These are phyloP conservation scores for Rhynchonycteris naso DNA, from an alignment of 2,797 vertebrate species.

Conservation along the genomic window DNA sequence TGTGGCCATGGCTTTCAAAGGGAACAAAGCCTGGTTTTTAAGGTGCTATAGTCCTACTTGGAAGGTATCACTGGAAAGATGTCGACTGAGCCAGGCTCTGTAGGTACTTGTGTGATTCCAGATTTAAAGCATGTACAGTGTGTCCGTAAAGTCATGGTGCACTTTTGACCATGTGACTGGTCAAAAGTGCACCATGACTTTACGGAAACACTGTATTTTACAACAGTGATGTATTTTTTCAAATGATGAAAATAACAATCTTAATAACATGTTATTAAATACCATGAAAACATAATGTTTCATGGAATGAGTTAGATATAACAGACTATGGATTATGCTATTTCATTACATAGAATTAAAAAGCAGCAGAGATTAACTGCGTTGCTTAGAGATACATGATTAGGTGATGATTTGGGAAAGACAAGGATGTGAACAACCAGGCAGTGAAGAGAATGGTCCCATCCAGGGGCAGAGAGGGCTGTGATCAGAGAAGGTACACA, in stretches of 20 bases:
- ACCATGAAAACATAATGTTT: background rate
- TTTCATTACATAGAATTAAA: background rate
- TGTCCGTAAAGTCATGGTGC: too few species aligned
- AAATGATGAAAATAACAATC: slow-evolving; percentile 5
- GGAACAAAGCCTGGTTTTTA: slow-evolving; percentile 20
- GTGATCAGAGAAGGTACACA: background rate
- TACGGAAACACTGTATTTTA: too few species aligned
- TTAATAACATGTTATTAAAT: background rate
- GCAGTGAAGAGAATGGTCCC: background rate
- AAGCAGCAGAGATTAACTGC: background rate
- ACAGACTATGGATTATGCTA: background rate
- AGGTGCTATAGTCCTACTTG: background rate
- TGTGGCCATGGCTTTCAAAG: background rate
- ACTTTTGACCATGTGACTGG: too few species aligned
- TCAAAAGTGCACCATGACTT: too few species aligned
- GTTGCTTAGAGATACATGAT: background rate
- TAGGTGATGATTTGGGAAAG: background rate
- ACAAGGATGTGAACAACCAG: background rate
- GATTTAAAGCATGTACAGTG: too few species aligned
- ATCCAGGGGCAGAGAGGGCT: background rate
- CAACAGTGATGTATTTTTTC: background rate
- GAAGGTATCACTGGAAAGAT: background rate
- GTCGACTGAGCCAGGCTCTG: background rate
- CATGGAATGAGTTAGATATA: background rate
- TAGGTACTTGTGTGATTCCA: background rate